Evolutionary conservation across 2,113 vertebrate genomes (phyloP), one percentile per base, ranked within the genome.

Genomic region (Zapornia atra): DNA sequence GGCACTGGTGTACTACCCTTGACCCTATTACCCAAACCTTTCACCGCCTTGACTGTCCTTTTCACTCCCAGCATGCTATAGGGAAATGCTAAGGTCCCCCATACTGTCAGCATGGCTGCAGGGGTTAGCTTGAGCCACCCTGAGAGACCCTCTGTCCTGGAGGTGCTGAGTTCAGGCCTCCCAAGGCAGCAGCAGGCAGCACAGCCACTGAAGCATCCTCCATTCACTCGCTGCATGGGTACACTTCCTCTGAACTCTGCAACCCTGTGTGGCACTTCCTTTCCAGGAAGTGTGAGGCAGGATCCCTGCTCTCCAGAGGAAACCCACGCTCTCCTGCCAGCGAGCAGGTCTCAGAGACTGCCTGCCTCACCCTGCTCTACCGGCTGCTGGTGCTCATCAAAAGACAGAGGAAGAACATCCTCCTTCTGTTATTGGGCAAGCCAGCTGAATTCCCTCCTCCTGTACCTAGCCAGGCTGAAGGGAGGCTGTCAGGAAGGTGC

Each of bases 161-260:
- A 51, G 73, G 19, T 6, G 2, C n/a, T 46, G 76, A 53, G 46
- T 34, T 92, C 42, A 54, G 65, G 61, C 15, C 26, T 89, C 54
- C 31, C n/a, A 76, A 85, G 73, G 40, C 65, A 44, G 9, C 0
- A 1, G 57, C 44, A 51, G 19, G 59, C 40, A 7, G 63, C 48
- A 71, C 25, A 85, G 3, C 10, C 46, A 31, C 10, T 34, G 77
- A 89, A 86, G 73, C 69, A 88, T 75, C 69, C 65, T 75, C 69
- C 65, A 60, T 72, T 33, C 3, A 1, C 64, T 90, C 0, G 0
- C 70, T 89, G 53, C 54, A 31, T 54, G 2, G 0, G 61, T 44
- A 22, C 72, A 19, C 75, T 93, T 82, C 72, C 77, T 88, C 69
- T 79, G 93, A 86, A 82, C 69, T 54, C 71, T 12, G 34, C 54